Base-by-base conservation (phyloP, 2,113 vertebrate genomes). In the Bufo bufo region DNA sequence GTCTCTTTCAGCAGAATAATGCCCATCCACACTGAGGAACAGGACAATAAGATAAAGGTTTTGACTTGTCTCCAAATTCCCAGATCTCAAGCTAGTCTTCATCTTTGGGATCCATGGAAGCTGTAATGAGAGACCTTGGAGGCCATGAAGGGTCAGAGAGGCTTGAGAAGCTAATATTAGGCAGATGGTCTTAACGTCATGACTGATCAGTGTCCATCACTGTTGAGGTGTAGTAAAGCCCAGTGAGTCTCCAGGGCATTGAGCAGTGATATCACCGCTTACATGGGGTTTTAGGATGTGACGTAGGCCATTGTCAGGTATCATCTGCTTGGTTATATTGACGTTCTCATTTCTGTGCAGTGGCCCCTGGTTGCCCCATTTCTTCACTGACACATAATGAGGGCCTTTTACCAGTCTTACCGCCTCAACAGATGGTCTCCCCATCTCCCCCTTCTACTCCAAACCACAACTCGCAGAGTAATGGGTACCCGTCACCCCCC, bases 331-430 rank as follows among this genome's bases (percentile, higher is more conserved):
- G 61, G 20, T 65, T 20, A 65, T 77, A 1, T 23, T 78, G 8
- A 14, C 43, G 6, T 5, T 3, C 45, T 66, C n/a, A n/a, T 63
- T 47, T 16, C 19, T 6, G 12, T 19, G 58, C 87, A 94, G 90
- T 84, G 56, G 93, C 89, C 69, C 92, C 95, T 65, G 89, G 91
- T 74, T 54, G 74, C 16, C 90, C 95, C 49, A 91, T 95, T 90
- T 89, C 94, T 20, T 89, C 94, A 0, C 90, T 95, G 87, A 92
- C 91, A 0, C 94, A 93, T 1, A 20, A 71, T 0, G 93, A 94
- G 1, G 91, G 91, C 0, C 90, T 94, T 19, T 91, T 95, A 54
- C 94, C 93, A 85, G 92, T 94, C 0, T 71, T 91, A 6, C 52
- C 90, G 89, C 89, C 93, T 14, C 56, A 84, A 20, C 50, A 85